Evolutionary conservation across 2,113 vertebrate species (phyloP), one percentile per base, ranked within the genome.

Genomic region (Speoplatyrhinus poulsoni): DNA sequence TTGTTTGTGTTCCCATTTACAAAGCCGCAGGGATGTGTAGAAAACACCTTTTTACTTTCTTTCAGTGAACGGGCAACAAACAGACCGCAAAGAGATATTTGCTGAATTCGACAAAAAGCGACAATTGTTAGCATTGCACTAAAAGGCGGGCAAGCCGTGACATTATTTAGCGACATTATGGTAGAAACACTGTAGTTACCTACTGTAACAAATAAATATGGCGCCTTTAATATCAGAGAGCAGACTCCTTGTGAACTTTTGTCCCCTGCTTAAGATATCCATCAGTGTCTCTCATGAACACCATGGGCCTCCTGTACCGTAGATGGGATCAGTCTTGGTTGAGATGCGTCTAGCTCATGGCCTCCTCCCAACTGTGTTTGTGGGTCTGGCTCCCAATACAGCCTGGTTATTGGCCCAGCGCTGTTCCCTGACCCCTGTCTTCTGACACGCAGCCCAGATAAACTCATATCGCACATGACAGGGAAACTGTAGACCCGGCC

Each of bases 401-500:
- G 70, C 26, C 60, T 56, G 59, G 73, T 69, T 41, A 56, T 12
- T 55, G 52, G 36, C 53, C 36, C 75, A 13, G 9, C 69, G n/a
- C 63, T 11, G 59, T 63, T 69, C 75, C 47, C 61, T 84, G 81
- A 82, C 74, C 80, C 58, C 70, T 67, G 65, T 70, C 70, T 76
- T 56, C 66, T 72, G 81, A 75, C 75, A 49, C 70, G 62, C 66
- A 33, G 72, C 82, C 85, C 84, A 67, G 84, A 87, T 84, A 79
- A 87, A 88, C 74, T 89, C 79, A 81, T 84, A 83, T 84, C 83
- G 60, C 77, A 73, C 83, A 78, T 84, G 71, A 81, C 74, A 59
- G 79, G 32, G 83, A 88, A 90, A 90, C 85, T 77, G 16, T 86
- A 86, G 82, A 84, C 85, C 63, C 66, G 81, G 77, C 71, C 88